These are phyloP conservation scores for Phorcus lineatus DNA, from an alignment of 2,888 invertebrate genomes.

Conservation along the genomic window DNA sequence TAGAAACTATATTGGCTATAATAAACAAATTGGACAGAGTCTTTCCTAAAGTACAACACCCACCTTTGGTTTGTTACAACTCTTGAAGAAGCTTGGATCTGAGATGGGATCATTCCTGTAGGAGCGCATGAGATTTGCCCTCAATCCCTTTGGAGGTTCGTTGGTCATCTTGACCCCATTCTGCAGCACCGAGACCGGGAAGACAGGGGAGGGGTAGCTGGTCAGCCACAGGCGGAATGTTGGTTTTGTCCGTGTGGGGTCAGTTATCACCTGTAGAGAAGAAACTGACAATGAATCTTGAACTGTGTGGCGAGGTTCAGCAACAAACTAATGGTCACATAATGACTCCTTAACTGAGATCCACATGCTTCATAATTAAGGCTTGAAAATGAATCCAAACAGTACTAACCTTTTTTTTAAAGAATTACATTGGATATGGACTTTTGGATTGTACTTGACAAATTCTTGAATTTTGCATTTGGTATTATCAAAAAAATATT, in stretches of 20 bases:
- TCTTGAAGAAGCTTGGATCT: constrained; percentile 84
- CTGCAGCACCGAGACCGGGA: constrained; percentile 75
- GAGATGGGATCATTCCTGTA: constrained; percentile 76
- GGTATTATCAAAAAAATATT: too few relatives aligned
- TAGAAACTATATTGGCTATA: too few relatives aligned
- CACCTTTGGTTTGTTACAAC: constrained; percentile 77
- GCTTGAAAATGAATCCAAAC: too few relatives aligned
- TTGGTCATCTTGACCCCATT: constrained; percentile 76
- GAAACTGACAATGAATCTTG: background rate
- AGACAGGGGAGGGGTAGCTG: constrained; percentile 74
- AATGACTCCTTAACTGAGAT: background rate
- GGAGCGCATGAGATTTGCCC: constrained; percentile 75
- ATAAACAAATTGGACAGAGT: too few relatives aligned
- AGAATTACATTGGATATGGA: too few relatives aligned
- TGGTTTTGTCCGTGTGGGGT: constrained; percentile 63
- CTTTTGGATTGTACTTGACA: too few relatives aligned
- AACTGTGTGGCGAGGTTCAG: background rate
- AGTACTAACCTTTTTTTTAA: too few relatives aligned
- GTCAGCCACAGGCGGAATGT: constrained; percentile 75
- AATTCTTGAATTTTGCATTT: too few relatives aligned
- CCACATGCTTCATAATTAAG: too few relatives aligned
- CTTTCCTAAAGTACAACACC: constrained; percentile 12
- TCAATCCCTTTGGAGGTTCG: constrained; percentile 75
- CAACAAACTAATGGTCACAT: background rate
- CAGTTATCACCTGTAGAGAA: constrained; percentile 67